Conservation (phyloP, 2,113 vertebrate genomes). For the Pseudorasbora parva region DNA sequence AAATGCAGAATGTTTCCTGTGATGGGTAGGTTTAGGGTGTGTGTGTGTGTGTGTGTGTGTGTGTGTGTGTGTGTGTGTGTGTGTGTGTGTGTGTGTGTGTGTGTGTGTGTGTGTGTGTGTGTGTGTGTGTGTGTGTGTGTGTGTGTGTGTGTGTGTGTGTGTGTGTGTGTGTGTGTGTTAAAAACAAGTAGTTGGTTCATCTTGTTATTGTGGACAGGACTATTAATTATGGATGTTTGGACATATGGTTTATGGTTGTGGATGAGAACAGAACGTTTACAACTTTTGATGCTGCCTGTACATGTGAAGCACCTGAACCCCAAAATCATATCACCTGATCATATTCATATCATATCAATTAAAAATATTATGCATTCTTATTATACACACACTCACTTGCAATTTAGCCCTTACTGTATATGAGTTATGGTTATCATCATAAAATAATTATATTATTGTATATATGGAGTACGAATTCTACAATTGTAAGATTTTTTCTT, state of each 20-base stretch:
- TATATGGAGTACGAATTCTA: no score
- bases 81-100: neutral
- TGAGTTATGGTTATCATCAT: no score
- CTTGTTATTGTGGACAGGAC: conserved; percentile 30
- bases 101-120: no score
- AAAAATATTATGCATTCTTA: neutral
- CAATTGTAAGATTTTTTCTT: no score
- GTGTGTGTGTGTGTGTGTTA: conserved; percentile 19
- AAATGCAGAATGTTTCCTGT: no score
- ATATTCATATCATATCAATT: no score
- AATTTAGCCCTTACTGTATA: no score
- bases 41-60: no score
- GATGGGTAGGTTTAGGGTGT: no score
- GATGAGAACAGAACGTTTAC: conserved; percentile 23
- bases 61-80: neutral
- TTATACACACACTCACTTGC: neutral
- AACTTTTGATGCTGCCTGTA: neutral
- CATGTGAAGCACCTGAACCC: neutral
- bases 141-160: neutral
- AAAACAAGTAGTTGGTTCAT: conserved; percentile 24
- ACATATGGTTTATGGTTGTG: conserved; percentile 21
- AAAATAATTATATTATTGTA: no score
- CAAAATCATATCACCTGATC: neutral
- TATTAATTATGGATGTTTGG: conserved; percentile 16
- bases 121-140: neutral